A percentile compares a stretch with the other conserved stretches of the same genome.
Conservation (phyloP, 2,888 invertebrate genomes). For the Aradus depressus region DNA sequence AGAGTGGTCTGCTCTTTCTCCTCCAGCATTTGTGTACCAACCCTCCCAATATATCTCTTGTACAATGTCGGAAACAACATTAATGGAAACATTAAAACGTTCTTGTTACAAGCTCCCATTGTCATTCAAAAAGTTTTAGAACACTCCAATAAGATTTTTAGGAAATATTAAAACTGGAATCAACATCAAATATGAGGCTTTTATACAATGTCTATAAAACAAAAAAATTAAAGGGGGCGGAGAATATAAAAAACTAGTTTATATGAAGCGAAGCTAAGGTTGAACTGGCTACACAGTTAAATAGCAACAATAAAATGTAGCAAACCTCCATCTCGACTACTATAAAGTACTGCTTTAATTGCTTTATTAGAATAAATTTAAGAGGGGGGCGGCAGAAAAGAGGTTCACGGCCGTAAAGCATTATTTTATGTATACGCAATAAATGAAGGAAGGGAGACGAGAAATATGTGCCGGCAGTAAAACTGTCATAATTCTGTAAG, state of each 20-base stretch:
- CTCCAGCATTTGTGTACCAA: no score
- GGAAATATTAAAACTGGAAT: constrained; percentile 18
- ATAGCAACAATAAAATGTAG: constrained; percentile 19
- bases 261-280: constrained; percentile 10
- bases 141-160: no score
- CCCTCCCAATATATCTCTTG: no score
- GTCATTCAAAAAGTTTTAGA: no score
- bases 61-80: no score
- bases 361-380: constrained; percentile 22
- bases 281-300: constrained; percentile 15
- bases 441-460: constrained; percentile 17
- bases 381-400: constrained; percentile 1
- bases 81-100: no score
- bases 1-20: no score
- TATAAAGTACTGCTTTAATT: constrained; percentile 18
- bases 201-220: constrained; percentile 18
- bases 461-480: constrained; percentile 17
- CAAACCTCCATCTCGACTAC: constrained; percentile 8
- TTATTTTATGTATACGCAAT: constrained; percentile 20
- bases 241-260: constrained; percentile 17
- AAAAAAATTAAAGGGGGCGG: constrained; percentile 2
- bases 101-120: no score
- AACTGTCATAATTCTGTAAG: constrained; percentile 11
- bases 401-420: constrained; percentile 9
- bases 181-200: constrained; percentile 19